These are phyloP conservation scores for Lithobates sylvaticus DNA, from an alignment of 2,797 vertebrate genomes.

Conservation along the genomic window DNA sequence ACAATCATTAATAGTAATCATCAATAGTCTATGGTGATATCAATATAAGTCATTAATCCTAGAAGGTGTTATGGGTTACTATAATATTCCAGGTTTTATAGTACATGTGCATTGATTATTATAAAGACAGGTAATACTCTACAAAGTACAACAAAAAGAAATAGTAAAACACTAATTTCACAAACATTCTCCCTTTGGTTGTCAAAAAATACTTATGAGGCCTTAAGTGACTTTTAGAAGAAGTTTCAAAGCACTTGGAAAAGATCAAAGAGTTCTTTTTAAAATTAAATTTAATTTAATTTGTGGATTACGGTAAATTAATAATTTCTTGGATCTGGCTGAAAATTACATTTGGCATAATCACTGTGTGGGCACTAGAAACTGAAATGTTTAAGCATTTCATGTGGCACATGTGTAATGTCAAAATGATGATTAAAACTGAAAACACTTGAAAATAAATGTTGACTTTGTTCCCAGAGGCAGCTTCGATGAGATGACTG, in stretches of 20 bases:
- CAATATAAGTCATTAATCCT: too few species aligned
- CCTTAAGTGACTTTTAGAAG: background rate
- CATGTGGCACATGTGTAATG: constrained; percentile 23
- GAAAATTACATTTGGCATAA: constrained; percentile 16
- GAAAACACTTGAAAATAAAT: constrained; percentile 18
- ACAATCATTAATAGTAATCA: too few species aligned
- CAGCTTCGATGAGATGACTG: constrained; percentile 86
- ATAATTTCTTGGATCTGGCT: background rate
- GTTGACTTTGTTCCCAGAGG: constrained; percentile 77
- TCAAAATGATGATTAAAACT: background rate
- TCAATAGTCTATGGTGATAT: too few species aligned
- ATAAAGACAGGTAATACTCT: background rate
- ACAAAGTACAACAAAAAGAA: background rate
- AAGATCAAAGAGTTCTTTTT: background rate
- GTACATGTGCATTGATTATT: background rate
- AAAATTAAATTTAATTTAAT: background rate
- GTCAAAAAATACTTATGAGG: background rate
- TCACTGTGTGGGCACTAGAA: constrained; percentile 5
- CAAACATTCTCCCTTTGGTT: background rate
- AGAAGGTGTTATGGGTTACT: too few species aligned
- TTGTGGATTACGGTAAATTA: background rate
- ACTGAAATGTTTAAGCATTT: constrained; percentile 7
- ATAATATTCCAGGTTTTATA: background rate
- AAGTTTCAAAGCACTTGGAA: background rate
- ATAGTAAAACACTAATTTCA: background rate